These are phyloP conservation scores for Lasioglossum zephyrum DNA, from an alignment of 2,888 invertebrate species.

Conservation along the genomic window DNA sequence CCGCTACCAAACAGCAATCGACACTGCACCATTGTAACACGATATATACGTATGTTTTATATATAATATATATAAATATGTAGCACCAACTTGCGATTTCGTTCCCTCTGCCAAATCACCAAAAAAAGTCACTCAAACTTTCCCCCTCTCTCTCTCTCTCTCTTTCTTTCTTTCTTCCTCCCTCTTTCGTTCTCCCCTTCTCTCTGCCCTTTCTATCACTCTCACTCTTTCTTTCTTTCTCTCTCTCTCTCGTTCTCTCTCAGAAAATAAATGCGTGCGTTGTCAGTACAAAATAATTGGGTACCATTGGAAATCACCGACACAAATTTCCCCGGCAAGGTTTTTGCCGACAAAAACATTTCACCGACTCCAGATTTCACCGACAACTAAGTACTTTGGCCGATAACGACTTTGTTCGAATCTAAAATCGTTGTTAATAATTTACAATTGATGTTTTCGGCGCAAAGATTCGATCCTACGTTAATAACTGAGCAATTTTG, in stretches of 20 bases:
- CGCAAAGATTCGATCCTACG: too few species aligned
- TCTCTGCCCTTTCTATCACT: conserved; percentile 19
- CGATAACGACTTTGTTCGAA: too few species aligned
- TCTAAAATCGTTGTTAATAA: too few species aligned
- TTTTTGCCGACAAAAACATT: too few species aligned
- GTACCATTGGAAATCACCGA: too few species aligned
- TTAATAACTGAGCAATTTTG: too few species aligned
- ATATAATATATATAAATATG: conserved; percentile 64
- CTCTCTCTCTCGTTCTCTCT: conserved; percentile 23
- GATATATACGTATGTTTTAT: conserved; percentile 72
- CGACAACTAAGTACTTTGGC: too few species aligned
- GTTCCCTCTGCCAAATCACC: conserved; percentile 82
- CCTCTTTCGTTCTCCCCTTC: conserved; percentile 39
- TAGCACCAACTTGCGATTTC: conserved; percentile 81
- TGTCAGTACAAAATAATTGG: conserved; percentile 15
- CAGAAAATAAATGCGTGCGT: conserved; percentile 25
- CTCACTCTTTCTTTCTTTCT: conserved; percentile 33
- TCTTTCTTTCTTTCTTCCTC: conserved; percentile 36
- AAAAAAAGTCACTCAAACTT: conserved; percentile 73
- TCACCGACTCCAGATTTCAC: too few species aligned
- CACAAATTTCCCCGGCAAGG: too few species aligned
- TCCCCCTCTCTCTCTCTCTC: conserved; percentile 44
- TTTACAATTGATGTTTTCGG: too few species aligned
- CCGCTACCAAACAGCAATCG: conserved; percentile 84
- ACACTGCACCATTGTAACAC: conserved; percentile 84